Conservation (phyloP, 2,113 vertebrate species). For the Antechinus flavipes region DNA sequence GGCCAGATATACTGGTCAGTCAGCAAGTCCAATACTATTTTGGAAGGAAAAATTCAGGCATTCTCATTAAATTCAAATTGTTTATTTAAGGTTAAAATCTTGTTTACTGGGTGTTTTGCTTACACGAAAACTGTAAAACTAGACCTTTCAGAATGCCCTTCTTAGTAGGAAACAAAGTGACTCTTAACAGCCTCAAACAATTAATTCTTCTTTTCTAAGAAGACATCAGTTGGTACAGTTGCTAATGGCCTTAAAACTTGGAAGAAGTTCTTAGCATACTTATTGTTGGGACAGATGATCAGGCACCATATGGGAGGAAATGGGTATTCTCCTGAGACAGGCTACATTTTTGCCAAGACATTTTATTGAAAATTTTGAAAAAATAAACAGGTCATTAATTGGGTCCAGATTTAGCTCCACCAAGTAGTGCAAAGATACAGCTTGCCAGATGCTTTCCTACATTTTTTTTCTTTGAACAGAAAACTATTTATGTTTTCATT, state of each 20-base stretch:
- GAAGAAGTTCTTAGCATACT: conserved; percentile 57
- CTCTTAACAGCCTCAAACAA: conserved; percentile 49
- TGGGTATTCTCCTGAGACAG: conserved; percentile 64
- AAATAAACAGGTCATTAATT: conserved; percentile 75
- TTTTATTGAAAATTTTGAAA: conserved; percentile 77
- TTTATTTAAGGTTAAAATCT: conserved; percentile 27
- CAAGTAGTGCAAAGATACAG: conserved; percentile 66
- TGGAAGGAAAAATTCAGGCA: not conserved
- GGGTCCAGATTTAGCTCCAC: conserved; percentile 73
- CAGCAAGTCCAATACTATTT: not conserved
- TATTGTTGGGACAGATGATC: conserved; percentile 45
- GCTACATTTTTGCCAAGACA: conserved; percentile 70
- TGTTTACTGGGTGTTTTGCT: not conserved
- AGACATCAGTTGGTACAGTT: conserved; percentile 41
- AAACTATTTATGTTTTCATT: conserved; percentile 62
- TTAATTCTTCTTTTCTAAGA: conserved; percentile 61
- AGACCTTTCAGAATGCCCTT: conserved; percentile 30
- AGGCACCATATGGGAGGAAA: conserved; percentile 70
- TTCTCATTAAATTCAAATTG: conserved; percentile 21
- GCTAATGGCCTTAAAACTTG: conserved; percentile 37
- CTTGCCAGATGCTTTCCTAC: conserved; percentile 70
- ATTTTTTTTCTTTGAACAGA: conserved; percentile 55
- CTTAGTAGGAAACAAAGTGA: conserved; percentile 37
- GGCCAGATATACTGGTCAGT: not conserved
- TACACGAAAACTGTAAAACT: conserved; percentile 30